Percentiles rank a stretch among this genome's conserved stretches.
phyloP scores from a whole-genome alignment of 2,888 invertebrate species.

The Cheilosia variabilis region DNA sequence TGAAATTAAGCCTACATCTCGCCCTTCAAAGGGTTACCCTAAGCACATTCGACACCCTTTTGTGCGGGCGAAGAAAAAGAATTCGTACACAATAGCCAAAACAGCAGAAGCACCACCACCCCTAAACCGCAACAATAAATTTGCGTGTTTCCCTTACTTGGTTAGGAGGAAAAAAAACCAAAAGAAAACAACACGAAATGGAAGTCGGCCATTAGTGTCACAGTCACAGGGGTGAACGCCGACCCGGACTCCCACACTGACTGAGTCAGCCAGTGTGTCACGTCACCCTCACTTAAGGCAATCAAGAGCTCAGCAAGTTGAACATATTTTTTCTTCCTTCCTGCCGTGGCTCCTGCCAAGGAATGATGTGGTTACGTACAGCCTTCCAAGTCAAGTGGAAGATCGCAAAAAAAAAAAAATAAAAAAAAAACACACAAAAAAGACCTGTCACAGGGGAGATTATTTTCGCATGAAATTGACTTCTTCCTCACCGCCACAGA shows the following conservation, averaged over 20 bases:
- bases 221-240: slow-evolving; percentile 63
- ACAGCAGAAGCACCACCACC: slow-evolving; percentile 46
- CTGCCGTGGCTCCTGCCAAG: slow-evolving; percentile 50
- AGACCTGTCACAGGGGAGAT: slow-evolving; percentile 67
- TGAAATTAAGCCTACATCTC: slow-evolving; percentile 22
- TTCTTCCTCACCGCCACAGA: slow-evolving; percentile 57
- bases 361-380: slow-evolving; percentile 34
- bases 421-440: slow-evolving; percentile 28
- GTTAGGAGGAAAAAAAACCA: slow-evolving; percentile 69
- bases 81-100: slow-evolving; percentile 46
- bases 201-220: slow-evolving; percentile 73
- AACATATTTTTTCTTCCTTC: slow-evolving; percentile 70
- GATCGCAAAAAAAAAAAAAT: slow-evolving; percentile 68
- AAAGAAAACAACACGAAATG: slow-evolving; percentile 70
- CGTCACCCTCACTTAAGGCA: slow-evolving; percentile 75
- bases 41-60: slow-evolving; percentile 9
- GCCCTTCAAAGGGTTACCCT: slow-evolving; percentile 54
- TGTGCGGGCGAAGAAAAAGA: slow-evolving; percentile 4
- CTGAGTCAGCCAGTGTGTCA: slow-evolving; percentile 72
- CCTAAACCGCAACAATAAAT: slow-evolving; percentile 74
- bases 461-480: slow-evolving; percentile 75
- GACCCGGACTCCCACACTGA: slow-evolving; percentile 11
- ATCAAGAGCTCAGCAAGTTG: slow-evolving; percentile 72
- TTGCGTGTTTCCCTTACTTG: slow-evolving; percentile 76
- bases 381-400: slow-evolving; percentile 73